A percentile compares a stretch with the other conserved stretches of the same genome.
Conservation (phyloP, 2,113 vertebrate species). For the Pandion haliaetus region DNA sequence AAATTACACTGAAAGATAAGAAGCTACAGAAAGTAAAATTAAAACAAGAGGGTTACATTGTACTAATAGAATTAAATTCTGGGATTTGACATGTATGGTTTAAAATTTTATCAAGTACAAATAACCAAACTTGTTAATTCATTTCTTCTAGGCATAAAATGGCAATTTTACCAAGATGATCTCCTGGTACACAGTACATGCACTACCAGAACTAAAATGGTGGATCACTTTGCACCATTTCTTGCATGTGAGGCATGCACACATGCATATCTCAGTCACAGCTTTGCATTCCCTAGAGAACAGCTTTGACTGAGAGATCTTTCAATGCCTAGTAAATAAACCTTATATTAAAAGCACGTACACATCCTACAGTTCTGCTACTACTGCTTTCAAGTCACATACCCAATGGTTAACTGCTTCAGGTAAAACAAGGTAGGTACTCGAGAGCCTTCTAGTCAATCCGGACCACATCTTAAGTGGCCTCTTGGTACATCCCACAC, state of each 20-base stretch:
- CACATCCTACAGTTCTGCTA: not conserved
- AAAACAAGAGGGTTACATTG: not conserved
- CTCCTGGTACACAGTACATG: not conserved
- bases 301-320: not conserved
- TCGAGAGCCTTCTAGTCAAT: not conserved
- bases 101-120: slow-evolving; percentile 10
- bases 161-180: not conserved
- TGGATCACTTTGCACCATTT: not conserved
- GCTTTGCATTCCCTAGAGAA: not conserved
- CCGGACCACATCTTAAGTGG: not conserved
- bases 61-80: slow-evolving; percentile 20
- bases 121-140: not conserved
- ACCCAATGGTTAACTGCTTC: not conserved
- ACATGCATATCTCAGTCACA: not conserved
- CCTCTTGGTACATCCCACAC: not conserved
- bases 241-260: not conserved
- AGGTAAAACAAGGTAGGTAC: not conserved
- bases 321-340: not conserved
- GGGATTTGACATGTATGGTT: not conserved
- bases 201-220: not conserved
- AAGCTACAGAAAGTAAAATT: not conserved
- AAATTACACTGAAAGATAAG: slow-evolving; percentile 38
- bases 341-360: not conserved
- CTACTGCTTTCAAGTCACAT: not conserved
- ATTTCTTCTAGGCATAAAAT: not conserved